Evolutionary conservation across 1,140 invertebrate species (phyloP).

Genomic region (Drosophila mauritiana): DNA sequence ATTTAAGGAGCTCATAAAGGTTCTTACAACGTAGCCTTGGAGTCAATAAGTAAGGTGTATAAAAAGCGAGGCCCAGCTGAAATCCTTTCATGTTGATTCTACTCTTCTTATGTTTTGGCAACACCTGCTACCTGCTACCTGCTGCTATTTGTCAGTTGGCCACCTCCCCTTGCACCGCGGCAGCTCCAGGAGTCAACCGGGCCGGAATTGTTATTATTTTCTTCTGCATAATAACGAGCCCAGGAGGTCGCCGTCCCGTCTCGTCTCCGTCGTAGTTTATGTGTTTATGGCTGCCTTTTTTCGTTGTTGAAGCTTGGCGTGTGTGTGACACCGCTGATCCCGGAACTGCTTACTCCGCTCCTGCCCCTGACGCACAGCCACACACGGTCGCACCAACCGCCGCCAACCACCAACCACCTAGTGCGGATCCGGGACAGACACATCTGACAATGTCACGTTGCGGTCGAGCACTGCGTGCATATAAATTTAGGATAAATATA

Average conservation of each 20-base stretch:
- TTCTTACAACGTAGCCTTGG: background rate
- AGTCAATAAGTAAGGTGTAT: slow-evolving; percentile 2
- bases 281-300: slow-evolving; percentile 53
- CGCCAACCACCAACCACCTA: background rate
- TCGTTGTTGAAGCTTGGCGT: slow-evolving; percentile 22
- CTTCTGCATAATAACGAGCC: slow-evolving; percentile 56
- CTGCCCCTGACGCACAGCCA: slow-evolving; percentile 17
- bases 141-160: slow-evolving; percentile 55
- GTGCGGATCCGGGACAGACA: slow-evolving; percentile 22
- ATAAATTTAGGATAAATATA: slow-evolving; percentile 69
- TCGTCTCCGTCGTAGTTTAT: slow-evolving; percentile 34
- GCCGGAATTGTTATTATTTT: slow-evolving; percentile 53
- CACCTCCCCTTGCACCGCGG: background rate
- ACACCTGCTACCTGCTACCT: slow-evolving; percentile 74
- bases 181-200: background rate
- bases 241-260: slow-evolving; percentile 34
- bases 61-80: slow-evolving; percentile 13
- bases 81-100: slow-evolving; percentile 55
- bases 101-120: slow-evolving; percentile 40
- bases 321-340: slow-evolving; percentile 47
- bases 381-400: background rate
- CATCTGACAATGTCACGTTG: slow-evolving; percentile 78
- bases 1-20: background rate
- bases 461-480: slow-evolving; percentile 54
- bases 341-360: slow-evolving; percentile 42